Conservation (phyloP, 2,797 vertebrate genomes). For the Antrozous pallidus region DNA sequence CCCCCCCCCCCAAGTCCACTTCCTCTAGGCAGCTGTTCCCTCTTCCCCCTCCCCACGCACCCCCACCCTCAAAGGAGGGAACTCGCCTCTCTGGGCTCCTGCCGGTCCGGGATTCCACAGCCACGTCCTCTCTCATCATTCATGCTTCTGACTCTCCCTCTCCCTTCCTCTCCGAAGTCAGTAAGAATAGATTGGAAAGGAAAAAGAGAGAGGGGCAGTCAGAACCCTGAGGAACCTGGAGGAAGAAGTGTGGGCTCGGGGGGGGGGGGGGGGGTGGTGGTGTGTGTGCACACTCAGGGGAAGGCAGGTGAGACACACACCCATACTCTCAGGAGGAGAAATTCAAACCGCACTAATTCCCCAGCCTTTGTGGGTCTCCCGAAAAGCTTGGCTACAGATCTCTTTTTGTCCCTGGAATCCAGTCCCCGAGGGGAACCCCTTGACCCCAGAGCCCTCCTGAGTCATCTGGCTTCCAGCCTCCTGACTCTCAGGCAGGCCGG, state of each 20-base stretch:
- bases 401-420: conserved; percentile 26
- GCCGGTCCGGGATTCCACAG: neutral
- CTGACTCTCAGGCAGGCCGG: neutral
- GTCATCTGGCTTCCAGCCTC: neutral
- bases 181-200: too few species aligned
- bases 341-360: conserved; percentile 1
- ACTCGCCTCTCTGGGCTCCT: neutral
- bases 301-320: neutral
- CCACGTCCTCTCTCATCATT: neutral
- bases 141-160: too few species aligned
- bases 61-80: neutral
- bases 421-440: neutral
- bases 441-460: neutral
- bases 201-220: neutral
- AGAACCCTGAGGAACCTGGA: neutral
- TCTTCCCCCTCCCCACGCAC: neutral
- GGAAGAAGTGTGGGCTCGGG: neutral
- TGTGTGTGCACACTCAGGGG: neutral
- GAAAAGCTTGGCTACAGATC: neutral
- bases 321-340: neutral
- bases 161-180: too few species aligned
- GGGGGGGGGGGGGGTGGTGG: neutral
- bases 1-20: neutral
- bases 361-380: neutral
- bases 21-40: neutral